These are phyloP conservation scores for Eupristina koningsbergeri DNA, from an alignment of 1,140 invertebrate genomes.

Conservation along the genomic window DNA sequence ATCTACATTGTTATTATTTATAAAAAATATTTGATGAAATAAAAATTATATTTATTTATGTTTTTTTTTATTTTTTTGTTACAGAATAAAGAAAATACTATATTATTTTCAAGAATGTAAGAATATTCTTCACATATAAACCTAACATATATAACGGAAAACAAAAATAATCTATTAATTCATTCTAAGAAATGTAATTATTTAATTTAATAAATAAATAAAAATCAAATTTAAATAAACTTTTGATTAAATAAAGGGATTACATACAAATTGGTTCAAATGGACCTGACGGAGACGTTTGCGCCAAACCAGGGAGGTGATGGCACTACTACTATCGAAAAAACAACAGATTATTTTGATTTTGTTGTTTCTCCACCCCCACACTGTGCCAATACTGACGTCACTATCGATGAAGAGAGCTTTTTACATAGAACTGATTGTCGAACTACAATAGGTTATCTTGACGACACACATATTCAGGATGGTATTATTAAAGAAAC, in stretches of 20 bases:
- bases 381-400: conserved; percentile 50
- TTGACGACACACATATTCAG: conserved; percentile 59
- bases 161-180: too few relatives aligned
- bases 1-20: too few relatives aligned
- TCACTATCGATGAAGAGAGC: conserved; percentile 66
- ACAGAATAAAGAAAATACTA: background rate
- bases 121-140: background rate
- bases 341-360: conserved; percentile 89
- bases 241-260: background rate
- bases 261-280: conserved; percentile 56
- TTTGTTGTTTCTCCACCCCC: conserved; percentile 85
- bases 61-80: background rate
- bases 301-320: conserved; percentile 69
- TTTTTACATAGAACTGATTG: conserved; percentile 64
- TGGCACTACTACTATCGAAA: conserved; percentile 75
- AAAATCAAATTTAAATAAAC: background rate
- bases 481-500: conserved; percentile 77
- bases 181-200: background rate
- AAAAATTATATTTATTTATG: background rate
- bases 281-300: conserved; percentile 87
- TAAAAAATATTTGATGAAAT: background rate
- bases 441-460: conserved; percentile 60
- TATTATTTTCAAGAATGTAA: background rate
- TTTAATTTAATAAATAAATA: background rate
- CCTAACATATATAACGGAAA: too few relatives aligned